Evolutionary conservation across 2,888 invertebrate genomes (phyloP), one percentile per base, ranked within the genome.

Genomic region (Dioctria linearis): DNA sequence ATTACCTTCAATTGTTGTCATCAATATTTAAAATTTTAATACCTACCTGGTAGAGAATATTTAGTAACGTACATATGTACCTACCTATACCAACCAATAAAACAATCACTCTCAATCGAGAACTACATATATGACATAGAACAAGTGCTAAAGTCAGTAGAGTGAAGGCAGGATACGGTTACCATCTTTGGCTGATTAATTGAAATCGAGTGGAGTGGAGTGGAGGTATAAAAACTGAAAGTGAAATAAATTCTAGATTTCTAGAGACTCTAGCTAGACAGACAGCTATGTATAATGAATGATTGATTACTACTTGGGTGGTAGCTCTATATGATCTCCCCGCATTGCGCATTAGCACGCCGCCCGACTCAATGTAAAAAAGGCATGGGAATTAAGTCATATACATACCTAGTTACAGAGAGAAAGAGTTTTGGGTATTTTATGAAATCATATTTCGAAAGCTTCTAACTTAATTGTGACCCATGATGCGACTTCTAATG

Each of bases 231-330:
- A 78, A 63, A 78, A 46, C 49, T 43, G 51, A 78, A 65, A 78
- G 51, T 65, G 78, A 78, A 78, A 65, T 78, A 78, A 65, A 76
- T 76, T 76, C 76, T 76, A 43, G 63, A 49, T 25, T 25, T 25
- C 25, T 25, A 25, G 25, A 25, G 25, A 25, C 25, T 25, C 25
- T n/a, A 40, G 57, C 59, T 59, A 37, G 75, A 75, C 75, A 65
- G 69, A 69, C 73, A 54, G 54, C 54, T 59, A 57, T 37, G 54
- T 57, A 78, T 78, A 78, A 79, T 81, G 78, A 83, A 82, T 84
- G 84, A 83, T 83, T 82, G 82, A 83, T 83, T 82, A 80, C 84
- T 82, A 82, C 85, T 78, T 83, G 81, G 82, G 84, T 83, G 84
- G 84, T 79, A 2, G 25, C 25, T 25, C 25, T 25, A 25, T 65